Evolutionary conservation across 2,888 invertebrate species (phyloP).

Genomic region (Parelbella ahira): DNA sequence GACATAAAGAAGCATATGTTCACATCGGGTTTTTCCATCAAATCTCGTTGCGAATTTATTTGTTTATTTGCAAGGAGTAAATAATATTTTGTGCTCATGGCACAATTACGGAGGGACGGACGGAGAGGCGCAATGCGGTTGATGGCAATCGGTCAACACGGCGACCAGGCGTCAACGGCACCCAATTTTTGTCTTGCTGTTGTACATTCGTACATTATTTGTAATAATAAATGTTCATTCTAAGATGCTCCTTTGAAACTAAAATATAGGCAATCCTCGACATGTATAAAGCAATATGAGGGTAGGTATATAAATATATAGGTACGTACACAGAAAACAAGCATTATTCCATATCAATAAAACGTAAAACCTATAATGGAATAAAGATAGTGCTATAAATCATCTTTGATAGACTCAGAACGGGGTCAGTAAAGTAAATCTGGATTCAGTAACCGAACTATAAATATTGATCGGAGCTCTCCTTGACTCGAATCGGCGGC

Average conservation of each 20-base stretch:
- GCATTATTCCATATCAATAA: constrained; percentile 7
- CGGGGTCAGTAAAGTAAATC: constrained; percentile 46
- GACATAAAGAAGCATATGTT: too few relatives aligned
- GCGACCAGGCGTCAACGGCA: constrained; percentile 23
- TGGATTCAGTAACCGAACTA: constrained; percentile 47
- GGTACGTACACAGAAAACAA: neutral
- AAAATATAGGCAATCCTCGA: too few relatives aligned
- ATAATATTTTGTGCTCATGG: constrained; percentile 4
- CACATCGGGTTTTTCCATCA: too few relatives aligned
- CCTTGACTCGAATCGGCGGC: constrained; percentile 69
- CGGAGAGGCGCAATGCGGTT: constrained; percentile 25
- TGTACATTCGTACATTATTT: constrained; percentile 3
- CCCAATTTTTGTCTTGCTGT: constrained; percentile 21
- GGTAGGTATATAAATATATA: neutral
- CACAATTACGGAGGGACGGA: constrained; percentile 10
- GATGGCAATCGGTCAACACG: constrained; percentile 21
- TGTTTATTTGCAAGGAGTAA: too few relatives aligned
- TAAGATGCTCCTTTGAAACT: too few relatives aligned
- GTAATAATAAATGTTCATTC: constrained; percentile 6
- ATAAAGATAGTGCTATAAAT: constrained; percentile 36
- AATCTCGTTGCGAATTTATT: too few relatives aligned
- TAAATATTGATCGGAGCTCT: constrained; percentile 58
- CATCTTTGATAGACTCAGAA: constrained; percentile 46
- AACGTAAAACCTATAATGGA: constrained; percentile 27
- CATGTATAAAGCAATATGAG: neutral